Base-by-base conservation (phyloP, 1,140 invertebrate genomes). In the Bradynema listronoti region DNA sequence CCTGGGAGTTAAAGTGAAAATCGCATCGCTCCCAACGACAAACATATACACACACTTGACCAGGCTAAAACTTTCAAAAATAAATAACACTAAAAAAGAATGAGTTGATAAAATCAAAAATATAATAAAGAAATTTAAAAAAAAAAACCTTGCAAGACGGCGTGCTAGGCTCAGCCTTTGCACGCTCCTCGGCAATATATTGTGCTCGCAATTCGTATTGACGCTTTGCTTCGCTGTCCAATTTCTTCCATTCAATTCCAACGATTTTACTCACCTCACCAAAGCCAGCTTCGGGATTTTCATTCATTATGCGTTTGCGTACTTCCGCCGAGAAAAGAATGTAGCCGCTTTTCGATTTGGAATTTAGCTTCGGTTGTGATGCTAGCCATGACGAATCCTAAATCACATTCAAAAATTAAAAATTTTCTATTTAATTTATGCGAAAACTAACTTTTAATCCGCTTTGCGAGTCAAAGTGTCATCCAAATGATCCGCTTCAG, bases 301-400 rank as follows among this genome's bases (percentile, higher is more conserved):
- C 87, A 72, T 87, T 81, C 78, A 90, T 85, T 78, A 91, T 85
- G 73, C 84, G 80, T 85, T 92, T 83, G 14, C 94, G 84, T 34
- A 94, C 86, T 82, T 98, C 94, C 78, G 91, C 88, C 14, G 94
- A 94, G 83, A 95, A 99, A 25, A 98, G 84, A 75, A 98, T 97
- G 81, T 98, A 99, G 9, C 93, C 93, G 71, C 91, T 91, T 80
- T 88, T 88, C 66, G 66, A 67, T 29, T 67, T 73, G 83, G 82
- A 76, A 85, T 83, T 83, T 64, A 79, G 66, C 46, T 73, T 73
- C 19, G 78, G 73, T 50, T 78, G 63, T 27, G 42, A 16, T 16
- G 73, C 61, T 9, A 73, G 59, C 73, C 75, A 73, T 22, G 58
- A 57, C 42, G 63, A 42, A 32, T 47, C 63, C 46, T 45, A 60